These are phyloP conservation scores for Asarcornis scutulata DNA, from an alignment of 2,113 vertebrate genomes.

Conservation along the genomic window DNA sequence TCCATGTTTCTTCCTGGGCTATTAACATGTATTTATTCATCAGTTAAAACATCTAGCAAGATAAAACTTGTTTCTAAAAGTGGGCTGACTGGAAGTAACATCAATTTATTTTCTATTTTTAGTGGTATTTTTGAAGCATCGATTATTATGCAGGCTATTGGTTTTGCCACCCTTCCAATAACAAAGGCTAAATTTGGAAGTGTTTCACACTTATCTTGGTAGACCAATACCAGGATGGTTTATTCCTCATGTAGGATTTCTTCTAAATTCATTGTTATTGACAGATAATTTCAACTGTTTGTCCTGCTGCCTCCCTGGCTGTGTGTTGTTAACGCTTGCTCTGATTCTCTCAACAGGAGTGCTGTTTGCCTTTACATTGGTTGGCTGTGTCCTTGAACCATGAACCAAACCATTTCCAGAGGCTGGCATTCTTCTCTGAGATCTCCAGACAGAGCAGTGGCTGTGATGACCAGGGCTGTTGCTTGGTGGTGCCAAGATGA, in stretches of 20 bases:
- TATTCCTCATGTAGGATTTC: not conserved
- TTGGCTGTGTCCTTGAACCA: not conserved
- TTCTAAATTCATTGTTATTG: not conserved
- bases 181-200: not conserved
- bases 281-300: not conserved
- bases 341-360: not conserved
- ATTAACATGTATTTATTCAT: not conserved
- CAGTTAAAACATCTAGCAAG: not conserved
- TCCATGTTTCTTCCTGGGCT: not conserved
- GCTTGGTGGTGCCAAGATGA: not conserved
- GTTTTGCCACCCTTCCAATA: not conserved
- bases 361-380: accelerated
- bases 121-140: not conserved
- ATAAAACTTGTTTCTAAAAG: not conserved
- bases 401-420: not conserved
- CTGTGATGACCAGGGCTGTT: not conserved
- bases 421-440: not conserved
- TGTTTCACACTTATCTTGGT: not conserved
- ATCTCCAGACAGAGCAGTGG: not conserved
- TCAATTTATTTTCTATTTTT: not conserved
- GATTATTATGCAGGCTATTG: not conserved
- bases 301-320: not conserved
- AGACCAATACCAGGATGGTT: not conserved
- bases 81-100: not conserved
- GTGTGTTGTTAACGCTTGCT: not conserved